Evolutionary conservation across 2,888 invertebrate species (phyloP).

Genomic region (Hesperia comma): DNA sequence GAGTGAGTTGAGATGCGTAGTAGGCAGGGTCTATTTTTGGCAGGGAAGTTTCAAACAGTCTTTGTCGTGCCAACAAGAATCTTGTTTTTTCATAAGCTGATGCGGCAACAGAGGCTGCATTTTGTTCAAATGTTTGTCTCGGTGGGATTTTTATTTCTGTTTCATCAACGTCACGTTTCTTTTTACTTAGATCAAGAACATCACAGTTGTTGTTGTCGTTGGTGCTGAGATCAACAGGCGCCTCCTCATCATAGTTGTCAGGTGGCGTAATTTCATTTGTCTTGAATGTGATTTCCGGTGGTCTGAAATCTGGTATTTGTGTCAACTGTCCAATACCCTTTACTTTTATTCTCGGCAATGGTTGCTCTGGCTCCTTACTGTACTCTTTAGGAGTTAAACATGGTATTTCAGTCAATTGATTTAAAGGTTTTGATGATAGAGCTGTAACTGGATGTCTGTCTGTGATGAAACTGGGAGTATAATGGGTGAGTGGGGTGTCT

Average conservation of each 20-base stretch:
- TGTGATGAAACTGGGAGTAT: slow-evolving; percentile 71
- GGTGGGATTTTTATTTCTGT: slow-evolving; percentile 68
- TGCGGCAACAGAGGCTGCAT: slow-evolving; percentile 70
- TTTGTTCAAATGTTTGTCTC: slow-evolving; percentile 76
- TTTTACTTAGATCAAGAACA: slow-evolving; percentile 93
- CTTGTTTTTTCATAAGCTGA: slow-evolving; percentile 82
- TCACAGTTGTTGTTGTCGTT: slow-evolving; percentile 82
- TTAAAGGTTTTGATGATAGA: slow-evolving; percentile 60
- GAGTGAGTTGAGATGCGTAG: slow-evolving; percentile 85
- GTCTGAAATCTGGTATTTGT: slow-evolving; percentile 80
- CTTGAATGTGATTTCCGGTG: slow-evolving; percentile 65
- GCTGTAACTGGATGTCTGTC: slow-evolving; percentile 75
- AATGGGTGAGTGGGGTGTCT: slow-evolving; percentile 74
- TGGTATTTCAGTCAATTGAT: slow-evolving; percentile 54
- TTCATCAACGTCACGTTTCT: slow-evolving; percentile 79
- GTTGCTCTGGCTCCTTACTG: slow-evolving; percentile 53
- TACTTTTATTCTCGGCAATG: slow-evolving; percentile 81
- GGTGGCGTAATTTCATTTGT: slow-evolving; percentile 58
- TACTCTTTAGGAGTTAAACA: slow-evolving; percentile 65
- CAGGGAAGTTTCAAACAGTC: slow-evolving; percentile 84
- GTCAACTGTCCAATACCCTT: slow-evolving; percentile 86
- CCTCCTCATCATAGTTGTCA: slow-evolving; percentile 76
- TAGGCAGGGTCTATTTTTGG: slow-evolving; percentile 86
- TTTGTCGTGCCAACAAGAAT: slow-evolving; percentile 86
- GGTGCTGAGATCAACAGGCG: slow-evolving; percentile 89